Evolutionary conservation across 2,888 invertebrate genomes (phyloP).

Genomic region (Heteromurus nitidus): DNA sequence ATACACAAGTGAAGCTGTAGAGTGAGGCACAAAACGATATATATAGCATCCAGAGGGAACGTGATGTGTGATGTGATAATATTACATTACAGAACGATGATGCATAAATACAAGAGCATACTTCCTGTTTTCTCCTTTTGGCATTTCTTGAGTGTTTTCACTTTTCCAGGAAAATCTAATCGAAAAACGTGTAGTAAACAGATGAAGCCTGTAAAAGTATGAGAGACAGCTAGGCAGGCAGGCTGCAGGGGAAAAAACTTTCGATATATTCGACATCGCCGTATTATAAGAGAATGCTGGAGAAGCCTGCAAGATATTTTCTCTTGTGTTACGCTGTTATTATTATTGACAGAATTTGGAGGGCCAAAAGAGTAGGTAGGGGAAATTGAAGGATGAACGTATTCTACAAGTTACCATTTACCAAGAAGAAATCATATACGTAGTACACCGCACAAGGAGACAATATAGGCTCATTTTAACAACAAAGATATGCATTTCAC

Average conservation of each 20-base stretch:
- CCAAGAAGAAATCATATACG: too few species aligned
- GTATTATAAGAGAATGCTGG: background rate
- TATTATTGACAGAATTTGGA: slow-evolving; percentile 24
- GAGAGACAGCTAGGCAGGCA: background rate
- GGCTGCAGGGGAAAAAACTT: background rate
- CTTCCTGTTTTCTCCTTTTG: background rate
- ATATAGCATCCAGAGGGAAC: background rate
- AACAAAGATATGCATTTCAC: too few species aligned
- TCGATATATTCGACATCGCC: background rate
- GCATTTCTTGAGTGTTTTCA: too few species aligned
- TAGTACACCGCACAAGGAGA: too few species aligned
- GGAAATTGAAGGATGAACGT: too few species aligned
- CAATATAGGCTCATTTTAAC: too few species aligned
- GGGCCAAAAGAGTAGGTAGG: background rate
- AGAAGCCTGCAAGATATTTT: slow-evolving; percentile 29
- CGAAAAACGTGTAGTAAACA: too few species aligned
- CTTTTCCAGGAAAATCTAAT: background rate
- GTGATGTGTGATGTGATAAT: background rate
- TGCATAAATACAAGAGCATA: background rate
- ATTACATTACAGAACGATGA: background rate
- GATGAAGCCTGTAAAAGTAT: too few species aligned
- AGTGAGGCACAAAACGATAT: background rate
- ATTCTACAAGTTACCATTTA: too few species aligned
- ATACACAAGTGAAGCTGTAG: background rate
- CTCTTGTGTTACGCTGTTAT: slow-evolving; percentile 23